Base-by-base conservation (phyloP, 2,888 invertebrate species). In the Keiferia lycopersicella region DNA sequence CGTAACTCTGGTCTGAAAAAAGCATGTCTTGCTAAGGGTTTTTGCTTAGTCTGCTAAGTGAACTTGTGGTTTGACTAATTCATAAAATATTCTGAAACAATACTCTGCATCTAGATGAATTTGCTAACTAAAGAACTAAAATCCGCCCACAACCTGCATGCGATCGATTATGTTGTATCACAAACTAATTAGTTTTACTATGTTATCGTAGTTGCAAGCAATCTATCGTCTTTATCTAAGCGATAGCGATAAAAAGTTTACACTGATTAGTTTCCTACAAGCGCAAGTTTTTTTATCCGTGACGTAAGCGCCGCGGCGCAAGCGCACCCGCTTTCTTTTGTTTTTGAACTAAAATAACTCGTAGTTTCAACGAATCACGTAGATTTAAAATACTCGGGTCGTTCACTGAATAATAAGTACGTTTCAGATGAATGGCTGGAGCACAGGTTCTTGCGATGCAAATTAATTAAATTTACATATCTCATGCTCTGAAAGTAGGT, bases 191-290 rank as follows among this genome's bases (percentile, higher is more conserved):
- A 61, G 61, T 61, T 20, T 58, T 8, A 26, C 38, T 16, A 14
- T 34, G 61, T 63, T 65, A 66, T 66, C 66, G 41, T 58, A 59
- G 61, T 66, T 61, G 58, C 34, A 16, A 56, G 18, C 50, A 63
- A 61, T 60, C 60, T 61, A 58, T 61, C 39, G 60, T 20, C 39
- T 57, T 62, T 63, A 65, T 65, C 64, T 48, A 22, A 30, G 61
- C 41, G 64, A 16, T 63, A 30, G 18, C 58, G 66, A 63, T 66
- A 66, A 58, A 63, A 38, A 61, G 12, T 50, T 7, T 14, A 20
- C 58, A 38, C 59, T 45, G 59, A 45, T 58, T 34, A 56, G 30
- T 56, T 56, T 56, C 56, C 56, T 56, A 56, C 56, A 56, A 56
- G n/a, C 30, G 56, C 16, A 34, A 12, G 56, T 56, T 56, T 56